Evolutionary conservation across 2,888 invertebrate genomes (phyloP).

Genomic region (Hemistola chrysoprasaria): DNA sequence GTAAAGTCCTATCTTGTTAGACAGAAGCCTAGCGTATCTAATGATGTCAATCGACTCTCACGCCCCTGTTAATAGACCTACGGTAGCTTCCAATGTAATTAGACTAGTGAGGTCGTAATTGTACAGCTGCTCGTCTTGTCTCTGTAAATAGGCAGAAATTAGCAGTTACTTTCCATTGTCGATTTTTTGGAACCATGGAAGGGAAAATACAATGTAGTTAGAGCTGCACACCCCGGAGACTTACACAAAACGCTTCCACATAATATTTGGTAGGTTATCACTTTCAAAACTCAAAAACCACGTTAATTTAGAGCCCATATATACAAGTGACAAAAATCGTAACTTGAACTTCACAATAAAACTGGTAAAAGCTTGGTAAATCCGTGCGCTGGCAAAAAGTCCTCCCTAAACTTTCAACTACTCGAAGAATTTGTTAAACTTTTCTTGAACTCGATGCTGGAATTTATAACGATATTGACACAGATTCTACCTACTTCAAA

Average conservation of each 20-base stretch:
- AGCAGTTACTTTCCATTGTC: too few relatives aligned
- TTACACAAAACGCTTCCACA: background rate
- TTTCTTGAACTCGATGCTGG: conserved; percentile 4
- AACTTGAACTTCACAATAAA: background rate
- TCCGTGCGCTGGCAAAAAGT: background rate
- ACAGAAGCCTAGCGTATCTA: conserved; percentile 4
- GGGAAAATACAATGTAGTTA: too few relatives aligned
- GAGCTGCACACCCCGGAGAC: too few relatives aligned
- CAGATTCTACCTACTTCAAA: conserved; percentile 8
- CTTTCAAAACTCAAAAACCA: conserved; percentile 5
- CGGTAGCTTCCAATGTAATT: conserved; percentile 44
- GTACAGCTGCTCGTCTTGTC: conserved; percentile 19
- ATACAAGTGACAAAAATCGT: conserved; percentile 3
- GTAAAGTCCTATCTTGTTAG: conserved; percentile 3
- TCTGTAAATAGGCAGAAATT: background rate
- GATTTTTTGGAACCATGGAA: too few relatives aligned
- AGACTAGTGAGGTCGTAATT: conserved; percentile 49
- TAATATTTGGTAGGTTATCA: background rate
- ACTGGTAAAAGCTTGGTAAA: conserved; percentile 2
- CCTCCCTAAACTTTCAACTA: conserved; percentile 4
- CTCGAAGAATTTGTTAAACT: background rate
- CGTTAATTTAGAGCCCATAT: conserved; percentile 11
- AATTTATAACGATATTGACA: conserved; percentile 10
- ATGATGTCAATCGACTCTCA: conserved; percentile 30
- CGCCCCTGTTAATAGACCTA: conserved; percentile 35